Percentiles rank a stretch among this genome's conserved stretches.
These are phyloP conservation scores for Parelbella ahira DNA, from an alignment of 2,888 invertebrate species.

Conservation along the genomic window DNA sequence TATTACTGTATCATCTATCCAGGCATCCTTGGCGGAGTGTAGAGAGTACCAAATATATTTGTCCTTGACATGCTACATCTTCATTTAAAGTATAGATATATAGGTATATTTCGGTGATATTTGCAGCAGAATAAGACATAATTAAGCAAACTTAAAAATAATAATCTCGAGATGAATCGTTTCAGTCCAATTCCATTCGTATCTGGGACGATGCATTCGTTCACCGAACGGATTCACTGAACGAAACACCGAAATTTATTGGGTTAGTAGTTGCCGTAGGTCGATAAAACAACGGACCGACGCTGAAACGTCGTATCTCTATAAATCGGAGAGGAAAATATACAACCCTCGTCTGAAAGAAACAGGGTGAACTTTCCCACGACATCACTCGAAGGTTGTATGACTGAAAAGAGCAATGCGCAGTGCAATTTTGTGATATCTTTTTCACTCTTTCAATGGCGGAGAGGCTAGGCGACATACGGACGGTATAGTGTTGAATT, in stretches of 20 bases:
- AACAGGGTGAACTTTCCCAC: slow-evolving; percentile 63
- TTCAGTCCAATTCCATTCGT: slow-evolving; percentile 62
- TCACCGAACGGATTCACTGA: slow-evolving; percentile 75
- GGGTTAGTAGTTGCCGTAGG: slow-evolving; percentile 80
- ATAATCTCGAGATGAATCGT: slow-evolving; percentile 50
- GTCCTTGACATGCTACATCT: too few species aligned
- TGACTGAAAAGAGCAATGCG: slow-evolving; percentile 77
- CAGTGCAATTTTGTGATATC: slow-evolving; percentile 79
- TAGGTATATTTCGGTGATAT: too few species aligned
- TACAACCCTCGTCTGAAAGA: slow-evolving; percentile 61
- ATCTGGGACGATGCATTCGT: slow-evolving; percentile 79
- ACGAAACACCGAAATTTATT: slow-evolving; percentile 80
- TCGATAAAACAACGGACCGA: slow-evolving; percentile 72
- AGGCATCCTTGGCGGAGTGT: too few species aligned
- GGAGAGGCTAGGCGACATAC: slow-evolving; percentile 71
- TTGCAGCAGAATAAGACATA: too few species aligned
- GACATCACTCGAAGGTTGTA: slow-evolving; percentile 56
- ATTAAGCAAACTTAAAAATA: too few species aligned
- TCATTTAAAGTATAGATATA: too few species aligned
- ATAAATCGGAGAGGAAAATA: slow-evolving; percentile 56
- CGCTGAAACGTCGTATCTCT: slow-evolving; percentile 64
- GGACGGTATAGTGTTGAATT: slow-evolving; percentile 77
- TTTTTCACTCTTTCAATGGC: slow-evolving; percentile 76
- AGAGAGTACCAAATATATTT: too few species aligned
- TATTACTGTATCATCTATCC: too few species aligned